Evolutionary conservation across 2,797 vertebrate genomes (phyloP), one percentile per base, ranked within the genome.

Genomic region (Rhinella marina): DNA sequence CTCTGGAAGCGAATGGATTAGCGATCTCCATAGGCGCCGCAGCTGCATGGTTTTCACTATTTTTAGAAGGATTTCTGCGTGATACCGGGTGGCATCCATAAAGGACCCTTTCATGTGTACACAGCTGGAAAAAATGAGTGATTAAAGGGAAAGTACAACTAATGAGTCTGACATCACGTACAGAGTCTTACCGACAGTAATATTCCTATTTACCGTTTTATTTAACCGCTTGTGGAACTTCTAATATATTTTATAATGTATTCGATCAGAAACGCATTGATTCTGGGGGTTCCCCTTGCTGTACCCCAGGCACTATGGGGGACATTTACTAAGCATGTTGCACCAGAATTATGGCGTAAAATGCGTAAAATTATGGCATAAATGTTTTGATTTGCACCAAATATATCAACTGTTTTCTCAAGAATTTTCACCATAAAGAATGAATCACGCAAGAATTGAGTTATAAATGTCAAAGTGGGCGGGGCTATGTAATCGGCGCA

Each of bases 101-200:
- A 84, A 84, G 76, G 76, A 72, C 75, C 41, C 81, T 88, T 88
- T 88, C 75, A 80, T 80, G 75, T 88, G 75, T 64, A 70, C 64
- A 88, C 87, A 88, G 82, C 82, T 84, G 82, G 82, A 84, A 84
- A 84, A 88, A 80, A 88, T 79, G 87, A 88, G 87, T 27, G 27
- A 84, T 84, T 88, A 84, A 84, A 83, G 64, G 57, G 85, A 76
- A 87, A 88, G 86, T 78, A 66, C 57, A 84, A 83, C 59, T 76
- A 88, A 68, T 57, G 81, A 64, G 62, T 79, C 81, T 84, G 32
- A 88, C 57, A 27, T 78, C 82, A 76, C 86, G 48, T 57, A 62
- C 17, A 9, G 32, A 73, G 32, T 73, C 70, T 73, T 23, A 52
- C 5, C 27, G 11, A 19, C 52, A 83, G 59, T n/a, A 41, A 84